phyloP scores from a whole-genome alignment of 2,888 invertebrate species.

The Noctuana brunneofusca region DNA sequence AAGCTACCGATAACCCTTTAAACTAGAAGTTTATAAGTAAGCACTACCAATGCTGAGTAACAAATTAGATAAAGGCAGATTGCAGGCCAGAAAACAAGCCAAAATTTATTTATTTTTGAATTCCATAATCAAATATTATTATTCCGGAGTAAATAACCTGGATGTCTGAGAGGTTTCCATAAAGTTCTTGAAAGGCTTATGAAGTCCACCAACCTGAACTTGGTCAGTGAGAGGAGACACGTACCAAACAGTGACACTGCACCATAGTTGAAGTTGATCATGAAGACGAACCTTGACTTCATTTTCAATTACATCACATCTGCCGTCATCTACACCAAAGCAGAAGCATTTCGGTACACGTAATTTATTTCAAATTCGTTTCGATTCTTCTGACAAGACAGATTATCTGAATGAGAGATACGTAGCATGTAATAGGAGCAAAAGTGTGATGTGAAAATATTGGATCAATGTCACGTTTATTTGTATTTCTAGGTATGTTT shows the following conservation, averaged over 20 bases:
- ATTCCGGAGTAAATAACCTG: too few relatives aligned
- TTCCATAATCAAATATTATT: too few relatives aligned
- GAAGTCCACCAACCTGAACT: too few relatives aligned
- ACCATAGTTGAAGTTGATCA: too few relatives aligned
- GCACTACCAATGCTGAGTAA: too few relatives aligned
- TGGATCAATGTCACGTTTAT: not conserved
- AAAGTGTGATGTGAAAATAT: conserved; percentile 1
- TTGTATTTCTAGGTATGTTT: not conserved
- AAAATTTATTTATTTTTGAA: too few relatives aligned
- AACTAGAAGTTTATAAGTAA: too few relatives aligned
- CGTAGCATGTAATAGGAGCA: not conserved
- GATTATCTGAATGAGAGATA: conserved; percentile 1
- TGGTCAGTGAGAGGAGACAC: too few relatives aligned
- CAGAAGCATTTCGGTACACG: not conserved
- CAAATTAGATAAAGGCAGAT: too few relatives aligned
- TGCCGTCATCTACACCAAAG: not conserved
- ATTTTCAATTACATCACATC: not conserved
- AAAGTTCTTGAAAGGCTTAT: too few relatives aligned
- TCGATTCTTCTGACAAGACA: conserved; percentile 5
- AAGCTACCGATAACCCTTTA: not conserved
- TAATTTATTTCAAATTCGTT: conserved; percentile 3
- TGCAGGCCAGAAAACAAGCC: too few relatives aligned
- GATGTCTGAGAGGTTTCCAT: too few relatives aligned
- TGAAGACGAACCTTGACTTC: not conserved
- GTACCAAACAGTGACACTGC: not conserved